Conservation (phyloP, 2,113 vertebrate genomes). For the Pterocles gutturalis region DNA sequence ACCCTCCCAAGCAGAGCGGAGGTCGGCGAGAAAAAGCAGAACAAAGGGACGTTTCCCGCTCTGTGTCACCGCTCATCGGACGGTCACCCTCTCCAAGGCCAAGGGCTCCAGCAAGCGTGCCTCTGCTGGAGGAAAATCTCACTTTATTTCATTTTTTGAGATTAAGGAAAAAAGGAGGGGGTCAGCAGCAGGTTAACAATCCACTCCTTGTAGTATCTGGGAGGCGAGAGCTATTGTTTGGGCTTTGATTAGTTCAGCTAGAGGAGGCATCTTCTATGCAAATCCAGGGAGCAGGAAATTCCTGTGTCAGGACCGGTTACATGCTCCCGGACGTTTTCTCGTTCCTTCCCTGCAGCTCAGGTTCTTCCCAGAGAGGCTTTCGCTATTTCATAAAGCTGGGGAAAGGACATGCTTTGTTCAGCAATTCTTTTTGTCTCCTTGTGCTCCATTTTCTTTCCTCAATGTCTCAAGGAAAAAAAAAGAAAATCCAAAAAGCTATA, state of each 20-base stretch:
- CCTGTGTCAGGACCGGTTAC: not conserved
- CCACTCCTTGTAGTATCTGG: not conserved
- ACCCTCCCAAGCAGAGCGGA: not conserved
- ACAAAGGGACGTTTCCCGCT: not conserved
- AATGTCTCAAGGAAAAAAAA: not conserved
- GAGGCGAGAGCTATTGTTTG: not conserved
- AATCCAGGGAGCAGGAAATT: not conserved
- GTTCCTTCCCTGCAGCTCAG: not conserved
- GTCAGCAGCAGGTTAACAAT: conserved; percentile 26
- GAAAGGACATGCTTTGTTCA: not conserved
- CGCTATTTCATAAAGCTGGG: not conserved
- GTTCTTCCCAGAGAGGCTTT: not conserved
- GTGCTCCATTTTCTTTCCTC: not conserved
- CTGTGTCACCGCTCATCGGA: not conserved
- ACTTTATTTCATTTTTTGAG: not conserved
- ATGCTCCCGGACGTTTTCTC: not conserved
- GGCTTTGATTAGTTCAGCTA: not conserved
- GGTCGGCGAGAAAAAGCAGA: not conserved
- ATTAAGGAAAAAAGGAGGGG: not conserved
- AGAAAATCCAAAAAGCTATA: not conserved
- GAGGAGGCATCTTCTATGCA: not conserved
- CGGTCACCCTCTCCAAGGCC: not conserved
- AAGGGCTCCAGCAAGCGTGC: not conserved
- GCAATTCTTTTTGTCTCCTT: not conserved
- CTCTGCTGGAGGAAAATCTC: not conserved